phyloP scores from a whole-genome alignment of 2,113 vertebrate species.

The Nerophis ophidion region DNA sequence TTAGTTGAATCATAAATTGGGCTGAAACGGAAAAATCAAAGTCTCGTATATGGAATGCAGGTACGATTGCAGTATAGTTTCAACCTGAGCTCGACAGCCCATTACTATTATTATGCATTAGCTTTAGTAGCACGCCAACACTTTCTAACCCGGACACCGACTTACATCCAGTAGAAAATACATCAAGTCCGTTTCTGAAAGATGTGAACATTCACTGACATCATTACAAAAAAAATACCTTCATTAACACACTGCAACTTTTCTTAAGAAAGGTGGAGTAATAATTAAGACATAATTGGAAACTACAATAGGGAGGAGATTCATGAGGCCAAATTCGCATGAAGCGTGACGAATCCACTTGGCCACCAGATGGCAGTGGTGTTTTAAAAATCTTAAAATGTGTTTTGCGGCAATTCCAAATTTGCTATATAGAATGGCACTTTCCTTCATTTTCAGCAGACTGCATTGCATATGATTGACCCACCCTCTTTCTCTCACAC shows the following conservation, averaged over 20 bases:
- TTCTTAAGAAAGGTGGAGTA: no score
- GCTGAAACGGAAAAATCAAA: not conserved
- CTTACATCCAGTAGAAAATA: conserved; percentile 20
- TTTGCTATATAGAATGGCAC: no score
- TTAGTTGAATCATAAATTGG: conserved; percentile 10
- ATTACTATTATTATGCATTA: conserved; percentile 33
- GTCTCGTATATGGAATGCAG: no score
- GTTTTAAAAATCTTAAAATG: no score
- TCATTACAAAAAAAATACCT: conserved; percentile 29
- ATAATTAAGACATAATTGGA: conserved; percentile 8
- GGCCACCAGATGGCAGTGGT: no score
- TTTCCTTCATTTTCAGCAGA: no score
- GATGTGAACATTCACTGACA: conserved; percentile 23
- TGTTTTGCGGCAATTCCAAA: no score
- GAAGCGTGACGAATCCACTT: no score
- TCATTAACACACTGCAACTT: conserved; percentile 40
- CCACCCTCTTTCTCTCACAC: no score
- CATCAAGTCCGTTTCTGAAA: conserved; percentile 16
- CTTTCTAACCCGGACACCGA: conserved; percentile 22
- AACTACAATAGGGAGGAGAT: conserved; percentile 1
- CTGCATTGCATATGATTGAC: no score
- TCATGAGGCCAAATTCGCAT: no score
- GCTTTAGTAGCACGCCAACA: conserved; percentile 24
- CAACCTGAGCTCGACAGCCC: conserved; percentile 39
- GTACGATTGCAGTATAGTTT: conserved; percentile 21